Evolutionary conservation across 2,797 vertebrate species (phyloP).

Genomic region (Sebastes minor): DNA sequence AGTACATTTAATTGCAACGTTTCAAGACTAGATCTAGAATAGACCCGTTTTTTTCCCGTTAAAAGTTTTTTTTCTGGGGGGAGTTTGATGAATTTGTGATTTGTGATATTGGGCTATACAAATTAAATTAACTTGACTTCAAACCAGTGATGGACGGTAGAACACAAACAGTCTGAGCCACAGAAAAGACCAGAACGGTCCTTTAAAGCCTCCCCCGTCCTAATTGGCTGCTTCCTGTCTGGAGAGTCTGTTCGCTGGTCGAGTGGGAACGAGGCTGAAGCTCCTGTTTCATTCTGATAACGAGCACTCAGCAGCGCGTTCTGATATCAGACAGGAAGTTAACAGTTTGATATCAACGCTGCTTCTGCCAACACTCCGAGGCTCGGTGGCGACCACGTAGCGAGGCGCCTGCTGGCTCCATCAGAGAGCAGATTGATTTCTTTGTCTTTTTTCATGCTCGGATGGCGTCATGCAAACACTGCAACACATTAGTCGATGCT

Average conservation of each 20-base stretch:
- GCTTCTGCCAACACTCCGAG: neutral
- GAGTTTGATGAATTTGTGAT: too few relatives aligned
- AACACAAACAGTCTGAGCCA: neutral
- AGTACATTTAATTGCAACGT: too few relatives aligned
- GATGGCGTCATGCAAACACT: slow-evolving; percentile 2
- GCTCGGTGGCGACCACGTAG: neutral
- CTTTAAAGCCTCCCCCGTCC: neutral
- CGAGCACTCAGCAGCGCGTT: neutral
- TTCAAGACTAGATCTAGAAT: too few relatives aligned
- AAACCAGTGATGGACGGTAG: neutral
- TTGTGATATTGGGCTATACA: too few relatives aligned
- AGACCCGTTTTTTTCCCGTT: too few relatives aligned
- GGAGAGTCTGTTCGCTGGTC: neutral
- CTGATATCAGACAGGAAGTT: neutral
- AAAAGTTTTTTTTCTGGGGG: too few relatives aligned
- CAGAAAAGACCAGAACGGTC: neutral
- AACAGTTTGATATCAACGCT: neutral
- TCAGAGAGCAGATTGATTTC: slow-evolving; percentile 18
- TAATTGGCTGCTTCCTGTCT: neutral
- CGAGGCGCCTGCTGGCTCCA: neutral
- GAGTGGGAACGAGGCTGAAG: neutral
- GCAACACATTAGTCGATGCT: slow-evolving; percentile 17
- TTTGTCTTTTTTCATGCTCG: neutral
- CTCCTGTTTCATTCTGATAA: neutral
- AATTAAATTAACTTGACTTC: too few relatives aligned